Percentiles rank a stretch among this genome's conserved stretches.
Conservation (phyloP, 2,888 invertebrate species). For the Campoplex nolae region DNA sequence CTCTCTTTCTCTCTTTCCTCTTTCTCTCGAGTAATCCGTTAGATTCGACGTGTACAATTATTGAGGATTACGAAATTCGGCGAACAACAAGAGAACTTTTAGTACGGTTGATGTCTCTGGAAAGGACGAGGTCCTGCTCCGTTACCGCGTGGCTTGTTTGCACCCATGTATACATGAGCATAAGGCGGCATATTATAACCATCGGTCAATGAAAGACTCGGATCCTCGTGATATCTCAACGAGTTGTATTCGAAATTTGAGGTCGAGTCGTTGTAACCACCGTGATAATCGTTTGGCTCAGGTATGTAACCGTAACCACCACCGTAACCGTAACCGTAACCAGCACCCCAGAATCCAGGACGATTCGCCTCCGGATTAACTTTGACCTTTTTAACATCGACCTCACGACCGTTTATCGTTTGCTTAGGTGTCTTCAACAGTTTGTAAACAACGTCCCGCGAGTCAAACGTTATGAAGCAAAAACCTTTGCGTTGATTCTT, state of each 20-base stretch:
- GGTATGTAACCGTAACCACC: constrained; percentile 82
- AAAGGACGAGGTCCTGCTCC: constrained; percentile 83
- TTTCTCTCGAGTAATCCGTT: constrained; percentile 56
- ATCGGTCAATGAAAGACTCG: constrained; percentile 80
- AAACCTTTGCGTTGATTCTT: constrained; percentile 88
- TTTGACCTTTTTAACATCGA: constrained; percentile 86
- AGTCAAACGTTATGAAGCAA: constrained; percentile 89
- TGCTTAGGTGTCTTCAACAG: constrained; percentile 87
- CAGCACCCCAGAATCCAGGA: constrained; percentile 83
- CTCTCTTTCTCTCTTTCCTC: constrained; percentile 59
- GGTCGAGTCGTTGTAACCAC: constrained; percentile 83
- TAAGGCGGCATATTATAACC: constrained; percentile 78
- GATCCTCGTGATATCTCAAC: constrained; percentile 66
- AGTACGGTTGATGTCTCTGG: constrained; percentile 84
- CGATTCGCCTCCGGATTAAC: constrained; percentile 85
- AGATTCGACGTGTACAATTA: constrained; percentile 66
- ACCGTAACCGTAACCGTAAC: constrained; percentile 81
- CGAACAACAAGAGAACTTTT: constrained; percentile 69
- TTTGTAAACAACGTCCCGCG: constrained; percentile 87
- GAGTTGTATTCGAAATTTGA: constrained; percentile 82
- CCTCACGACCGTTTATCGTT: constrained; percentile 87
- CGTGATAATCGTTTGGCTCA: constrained; percentile 81
- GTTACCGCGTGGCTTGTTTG: constrained; percentile 82
- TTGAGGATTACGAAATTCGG: constrained; percentile 68
- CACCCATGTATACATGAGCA: constrained; percentile 73